Evolutionary conservation across 2,888 invertebrate genomes (phyloP).

Genomic region (Tetrapedia diversipes): DNA sequence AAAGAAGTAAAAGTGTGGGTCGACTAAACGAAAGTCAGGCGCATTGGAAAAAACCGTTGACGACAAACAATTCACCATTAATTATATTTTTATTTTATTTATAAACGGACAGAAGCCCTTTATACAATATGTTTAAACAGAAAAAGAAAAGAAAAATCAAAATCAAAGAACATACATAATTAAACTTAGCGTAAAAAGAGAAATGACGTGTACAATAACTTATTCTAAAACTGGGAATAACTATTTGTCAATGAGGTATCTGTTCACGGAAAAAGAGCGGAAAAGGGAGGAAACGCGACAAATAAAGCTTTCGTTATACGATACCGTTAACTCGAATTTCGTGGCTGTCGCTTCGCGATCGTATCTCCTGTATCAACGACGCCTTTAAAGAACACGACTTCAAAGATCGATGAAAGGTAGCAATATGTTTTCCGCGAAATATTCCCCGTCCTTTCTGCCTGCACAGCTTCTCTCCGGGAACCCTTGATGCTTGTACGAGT

Average conservation of each 20-base stretch:
- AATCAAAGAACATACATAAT: not conserved
- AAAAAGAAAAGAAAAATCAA: not conserved
- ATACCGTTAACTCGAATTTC: conserved; percentile 41
- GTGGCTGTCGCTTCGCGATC: conserved; percentile 14
- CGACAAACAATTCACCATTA: too few species aligned
- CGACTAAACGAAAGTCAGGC: too few species aligned
- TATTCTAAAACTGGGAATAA: too few species aligned
- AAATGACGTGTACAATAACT: too few species aligned
- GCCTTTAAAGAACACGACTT: conserved; percentile 41
- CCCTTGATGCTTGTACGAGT: conserved; percentile 28
- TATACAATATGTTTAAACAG: too few species aligned
- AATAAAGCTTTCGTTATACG: conserved; percentile 20
- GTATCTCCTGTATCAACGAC: conserved; percentile 16
- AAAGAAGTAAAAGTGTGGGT: too few species aligned
- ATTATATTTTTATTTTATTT: too few species aligned
- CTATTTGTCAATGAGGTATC: not conserved
- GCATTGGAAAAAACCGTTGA: too few species aligned
- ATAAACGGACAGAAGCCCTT: too few species aligned
- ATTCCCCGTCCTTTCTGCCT: conserved; percentile 37
- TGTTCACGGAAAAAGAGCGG: not conserved
- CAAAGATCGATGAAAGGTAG: conserved; percentile 40
- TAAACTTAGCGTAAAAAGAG: too few species aligned
- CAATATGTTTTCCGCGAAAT: conserved; percentile 52
- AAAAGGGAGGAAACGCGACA: not conserved
- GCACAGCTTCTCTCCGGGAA: conserved; percentile 47